Evolutionary conservation across 2,113 vertebrate genomes (phyloP).

Genomic region (Dromiciops gliroides): DNA sequence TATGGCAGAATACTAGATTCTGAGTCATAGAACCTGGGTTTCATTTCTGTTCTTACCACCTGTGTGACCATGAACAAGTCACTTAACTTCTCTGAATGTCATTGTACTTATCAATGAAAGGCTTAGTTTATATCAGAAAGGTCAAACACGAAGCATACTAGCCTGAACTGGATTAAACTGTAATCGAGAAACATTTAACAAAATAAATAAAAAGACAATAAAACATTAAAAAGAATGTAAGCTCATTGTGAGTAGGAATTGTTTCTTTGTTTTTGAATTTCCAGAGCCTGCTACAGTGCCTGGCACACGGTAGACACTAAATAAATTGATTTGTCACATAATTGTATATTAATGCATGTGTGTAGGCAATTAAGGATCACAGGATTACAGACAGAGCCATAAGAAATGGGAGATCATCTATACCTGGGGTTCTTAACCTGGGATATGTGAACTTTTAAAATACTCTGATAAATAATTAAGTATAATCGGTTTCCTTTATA

Average conservation of each 20-base stretch:
- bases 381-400: neutral
- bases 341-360: neutral
- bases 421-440: neutral
- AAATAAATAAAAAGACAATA: too few species aligned
- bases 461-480: neutral
- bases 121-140: too few species aligned
- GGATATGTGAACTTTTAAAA: neutral
- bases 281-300: neutral
- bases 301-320: neutral
- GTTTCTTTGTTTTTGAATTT: neutral
- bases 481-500: neutral
- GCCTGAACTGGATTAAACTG: too few species aligned
- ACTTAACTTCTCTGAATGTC: too few species aligned
- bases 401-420: neutral
- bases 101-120: too few species aligned
- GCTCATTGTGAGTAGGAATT: neutral
- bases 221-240: too few species aligned
- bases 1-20: too few species aligned
- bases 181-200: too few species aligned
- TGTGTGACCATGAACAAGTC: too few species aligned
- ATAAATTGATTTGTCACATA: neutral
- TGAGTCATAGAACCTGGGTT: too few species aligned
- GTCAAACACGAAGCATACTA: too few species aligned
- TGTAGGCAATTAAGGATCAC: neutral
- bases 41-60: too few species aligned